A percentile compares a stretch with the other conserved stretches of the same genome.
Conservation (phyloP, 2,113 vertebrate species). For the Apistogramma diplotaenia region DNA sequence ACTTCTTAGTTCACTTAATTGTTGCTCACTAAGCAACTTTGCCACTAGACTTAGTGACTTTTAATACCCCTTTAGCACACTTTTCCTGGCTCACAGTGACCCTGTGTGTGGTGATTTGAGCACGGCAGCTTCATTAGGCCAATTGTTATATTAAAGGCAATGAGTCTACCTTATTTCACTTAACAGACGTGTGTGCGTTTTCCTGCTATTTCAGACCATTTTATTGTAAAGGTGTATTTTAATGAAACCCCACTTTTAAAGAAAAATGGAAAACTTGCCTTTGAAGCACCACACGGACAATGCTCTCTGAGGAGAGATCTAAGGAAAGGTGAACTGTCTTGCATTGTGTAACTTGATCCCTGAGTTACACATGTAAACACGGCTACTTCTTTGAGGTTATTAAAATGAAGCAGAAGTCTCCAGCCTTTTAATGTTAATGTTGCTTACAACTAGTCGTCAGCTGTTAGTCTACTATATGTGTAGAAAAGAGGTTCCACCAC, state of each 20-base stretch:
- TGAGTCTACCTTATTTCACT: neutral
- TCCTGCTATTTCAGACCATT: neutral
- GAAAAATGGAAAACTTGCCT: neutral
- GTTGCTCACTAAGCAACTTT: neutral
- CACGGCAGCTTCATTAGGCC: fast-evolving
- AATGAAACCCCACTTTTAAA: neutral
- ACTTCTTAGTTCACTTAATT: neutral
- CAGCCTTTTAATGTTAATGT: fast-evolving
- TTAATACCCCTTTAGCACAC: neutral
- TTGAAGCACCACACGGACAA: neutral
- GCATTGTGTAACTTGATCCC: neutral
- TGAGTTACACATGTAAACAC: neutral
- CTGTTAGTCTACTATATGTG: no score
- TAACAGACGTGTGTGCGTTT: neutral
- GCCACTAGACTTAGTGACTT: neutral
- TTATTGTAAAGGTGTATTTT: neutral
- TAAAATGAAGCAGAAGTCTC: neutral
- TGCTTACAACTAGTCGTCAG: neutral
- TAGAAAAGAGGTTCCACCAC: no score
- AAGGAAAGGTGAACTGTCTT: no score
- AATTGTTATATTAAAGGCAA: neutral
- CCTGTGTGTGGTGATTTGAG: neutral
- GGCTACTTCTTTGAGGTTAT: neutral
- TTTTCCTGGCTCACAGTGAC: neutral
- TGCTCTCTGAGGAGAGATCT: neutral